Percentiles rank a stretch among this genome's conserved stretches.
phyloP scores from a whole-genome alignment of 2,113 vertebrate species.

The Psettodes erumei region DNA sequence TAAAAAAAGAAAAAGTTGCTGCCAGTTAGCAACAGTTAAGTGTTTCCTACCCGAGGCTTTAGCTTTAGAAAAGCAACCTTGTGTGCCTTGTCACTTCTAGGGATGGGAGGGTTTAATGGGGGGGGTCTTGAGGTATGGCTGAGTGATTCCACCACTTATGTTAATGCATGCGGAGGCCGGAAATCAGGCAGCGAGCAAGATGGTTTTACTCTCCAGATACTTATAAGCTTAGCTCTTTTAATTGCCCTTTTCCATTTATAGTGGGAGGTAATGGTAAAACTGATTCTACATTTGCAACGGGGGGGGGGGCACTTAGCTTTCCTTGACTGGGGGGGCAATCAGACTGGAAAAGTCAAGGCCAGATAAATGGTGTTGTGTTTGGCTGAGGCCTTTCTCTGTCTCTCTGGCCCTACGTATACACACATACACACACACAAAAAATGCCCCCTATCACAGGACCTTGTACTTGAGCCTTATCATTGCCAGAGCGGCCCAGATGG shows the following conservation, averaged over 20 bases:
- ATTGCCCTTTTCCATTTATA: slow-evolving; percentile 34
- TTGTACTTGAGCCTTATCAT: slow-evolving; percentile 88
- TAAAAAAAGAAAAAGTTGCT: slow-evolving; percentile 6
- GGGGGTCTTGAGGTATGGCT: slow-evolving; percentile 27
- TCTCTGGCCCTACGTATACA: slow-evolving; percentile 36
- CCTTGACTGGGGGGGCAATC: slow-evolving; percentile 58
- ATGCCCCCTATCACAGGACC: slow-evolving; percentile 74
- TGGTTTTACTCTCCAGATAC: slow-evolving; percentile 36
- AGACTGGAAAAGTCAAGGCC: slow-evolving; percentile 73
- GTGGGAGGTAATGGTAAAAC: slow-evolving; percentile 21
- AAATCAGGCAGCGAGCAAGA: slow-evolving; percentile 34
- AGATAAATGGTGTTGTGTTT: slow-evolving; percentile 73
- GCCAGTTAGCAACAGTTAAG: slow-evolving; percentile 16
- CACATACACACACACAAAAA: slow-evolving; percentile 35
- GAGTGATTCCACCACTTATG: slow-evolving; percentile 50
- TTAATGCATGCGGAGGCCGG: slow-evolving; percentile 31
- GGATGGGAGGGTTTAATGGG: slow-evolving; percentile 34
- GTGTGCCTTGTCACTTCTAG: slow-evolving; percentile 32
- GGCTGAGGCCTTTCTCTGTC: slow-evolving; percentile 55
- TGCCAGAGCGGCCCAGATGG: slow-evolving; percentile 79
- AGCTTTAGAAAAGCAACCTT: slow-evolving; percentile 27
- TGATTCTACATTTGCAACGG: slow-evolving; percentile 11
- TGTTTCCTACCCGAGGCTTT: slow-evolving; percentile 11
- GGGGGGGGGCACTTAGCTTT: slow-evolving; percentile 55
- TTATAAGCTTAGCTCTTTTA: slow-evolving; percentile 45